These are phyloP conservation scores for Agrotis ipsilon DNA, from an alignment of 2,888 invertebrate genomes.

Conservation along the genomic window DNA sequence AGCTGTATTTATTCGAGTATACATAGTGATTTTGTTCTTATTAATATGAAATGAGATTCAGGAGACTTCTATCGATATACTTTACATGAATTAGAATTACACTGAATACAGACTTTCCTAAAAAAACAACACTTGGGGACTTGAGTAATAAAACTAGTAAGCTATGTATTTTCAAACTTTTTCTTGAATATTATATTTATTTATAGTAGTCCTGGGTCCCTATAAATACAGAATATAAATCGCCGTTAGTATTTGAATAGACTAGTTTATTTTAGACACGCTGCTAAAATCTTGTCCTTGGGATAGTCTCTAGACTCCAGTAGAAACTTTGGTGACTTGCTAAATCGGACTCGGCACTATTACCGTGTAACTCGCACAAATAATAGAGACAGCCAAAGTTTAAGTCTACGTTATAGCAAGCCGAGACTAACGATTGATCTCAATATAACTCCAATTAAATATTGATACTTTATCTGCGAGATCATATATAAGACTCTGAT, in stretches of 20 bases:
- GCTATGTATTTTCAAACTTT: neutral
- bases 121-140: neutral
- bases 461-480: too few species aligned
- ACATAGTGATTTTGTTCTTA: neutral
- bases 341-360: neutral
- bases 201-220: neutral
- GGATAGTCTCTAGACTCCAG: neutral
- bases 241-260: neutral
- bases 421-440: neutral
- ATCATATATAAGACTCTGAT: too few species aligned
- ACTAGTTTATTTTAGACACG: neutral
- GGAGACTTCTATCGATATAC: neutral
- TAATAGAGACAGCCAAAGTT: neutral
- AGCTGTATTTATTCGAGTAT: neutral
- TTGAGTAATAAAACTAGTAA: neutral
- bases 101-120: neutral
- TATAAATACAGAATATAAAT: neutral
- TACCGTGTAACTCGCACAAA: neutral
- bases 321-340: neutral
- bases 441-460: neutral
- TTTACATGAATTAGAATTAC: neutral
- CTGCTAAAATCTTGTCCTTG: neutral
- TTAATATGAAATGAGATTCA: neutral
- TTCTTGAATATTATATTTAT: neutral
- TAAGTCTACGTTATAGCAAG: neutral